Base-by-base conservation (phyloP, 2,797 vertebrate genomes). In the Pipistrellus pipistrellus region DNA sequence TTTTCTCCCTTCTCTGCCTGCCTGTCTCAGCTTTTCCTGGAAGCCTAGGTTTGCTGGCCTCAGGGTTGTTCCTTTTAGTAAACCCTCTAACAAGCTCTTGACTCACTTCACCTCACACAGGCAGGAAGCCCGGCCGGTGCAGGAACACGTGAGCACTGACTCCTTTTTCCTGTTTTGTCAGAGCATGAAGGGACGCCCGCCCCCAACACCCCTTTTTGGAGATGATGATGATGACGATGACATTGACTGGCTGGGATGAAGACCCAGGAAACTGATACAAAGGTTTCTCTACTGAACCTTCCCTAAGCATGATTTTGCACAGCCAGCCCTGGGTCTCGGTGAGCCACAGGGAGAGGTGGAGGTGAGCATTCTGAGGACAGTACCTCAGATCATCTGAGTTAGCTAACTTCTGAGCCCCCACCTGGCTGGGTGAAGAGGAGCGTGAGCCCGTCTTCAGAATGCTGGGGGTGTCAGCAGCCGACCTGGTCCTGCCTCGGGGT, bases 171-270 rank as follows among this genome's bases (percentile, higher is more conserved):
- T 97, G 94, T 35, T 97, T 95, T 97, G 97, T 91, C 98, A 99
- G 99, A 99, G 99, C 97, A 97, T 99, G 98, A 99, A 99, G 97
- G 99, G 99, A 5, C 97, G 88, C 4, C 99, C 99, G 0, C 99
- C 99, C 10, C 99, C 99, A 0, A 93, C 99, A 2, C 99, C 99
- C 0, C 98, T 99, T 96, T 99, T 99, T 11, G 99, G 98, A 71
- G 99, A 99, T 3, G 99, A 99, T 0, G 99, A 99, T 0, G 99
- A 99, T 0, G 98, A 99, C 0, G 99, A 99, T 0, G 99, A 99
- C 85, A 98, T 99, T 97, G 99, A 99, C 97, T 99, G 99, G 99
- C 96, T 99, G 94, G 98, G 98, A 93, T 99, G 98, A 99, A 95
- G 96, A 95, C 81, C 87, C 8, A 69, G 64, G 94, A 95, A 95